Evolutionary conservation across 2,797 vertebrate genomes (phyloP), one percentile per base, ranked within the genome.

Genomic region (Sebastes flavidus): DNA sequence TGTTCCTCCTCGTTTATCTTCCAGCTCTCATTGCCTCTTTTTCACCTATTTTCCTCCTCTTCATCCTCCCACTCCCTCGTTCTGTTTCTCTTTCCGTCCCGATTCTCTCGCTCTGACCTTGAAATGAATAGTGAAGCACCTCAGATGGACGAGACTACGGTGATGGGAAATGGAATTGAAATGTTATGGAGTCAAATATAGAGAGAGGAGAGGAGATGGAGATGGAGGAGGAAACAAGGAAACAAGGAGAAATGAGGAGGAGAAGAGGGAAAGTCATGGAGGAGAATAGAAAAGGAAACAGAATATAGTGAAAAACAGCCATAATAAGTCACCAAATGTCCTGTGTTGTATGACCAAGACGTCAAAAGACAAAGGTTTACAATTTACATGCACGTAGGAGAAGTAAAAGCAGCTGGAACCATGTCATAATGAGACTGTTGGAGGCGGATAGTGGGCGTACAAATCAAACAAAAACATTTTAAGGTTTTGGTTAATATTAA

Each of bases 141-240:
- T 24, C 63, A 34, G 32, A 85, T 18, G 66, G 63, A 77, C 14
- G 20, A 58, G 34, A 56, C 42, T 2, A 16, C 5, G 8, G 29
- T 65, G 86, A 86, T 75, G 77, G 81, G 72, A 74, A 86, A 84
- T 58, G 66, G 72, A 84, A 87, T 67, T 72, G 81, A 91, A 87
- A 86, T 67, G 79, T 79, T 82, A 78, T 68, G 72, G 62, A 46
- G 54, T 77, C 2, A 55, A 58, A 77, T 77, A 66, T 54, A 69
- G 67, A 71, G 72, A 52, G 46, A 6, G 2, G 14, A 12, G 27
- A 5, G 5, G 22, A 54, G 32, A 12, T 24, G 29, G 29, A 22
- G 18, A 24, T 20, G 27, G 22, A 7, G 3, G 8, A 42, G 52
- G 12, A 42, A 52, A 55, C 2, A 8, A 62, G n/a, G 20, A 10